Evolutionary conservation across 2,113 vertebrate genomes (phyloP), one percentile per base, ranked within the genome.

Genomic region (Choloepus hoffmanni): DNA sequence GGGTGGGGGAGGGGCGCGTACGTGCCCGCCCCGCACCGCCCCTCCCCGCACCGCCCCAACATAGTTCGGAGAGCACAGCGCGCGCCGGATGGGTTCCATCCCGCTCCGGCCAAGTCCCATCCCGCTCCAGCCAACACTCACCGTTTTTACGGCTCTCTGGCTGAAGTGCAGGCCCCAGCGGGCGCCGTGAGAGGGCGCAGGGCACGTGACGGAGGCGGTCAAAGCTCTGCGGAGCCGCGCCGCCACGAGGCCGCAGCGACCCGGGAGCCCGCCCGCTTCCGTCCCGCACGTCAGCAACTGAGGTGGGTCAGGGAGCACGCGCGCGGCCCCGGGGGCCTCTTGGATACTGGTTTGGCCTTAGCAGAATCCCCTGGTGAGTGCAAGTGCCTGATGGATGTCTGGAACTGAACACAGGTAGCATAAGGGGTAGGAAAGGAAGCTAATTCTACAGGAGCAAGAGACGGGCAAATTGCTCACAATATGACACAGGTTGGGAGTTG

Each of bases 271-370:
- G 58, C 28, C 74, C 55, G 63, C 48, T 6, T 74, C 89, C 58
- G 77, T 77, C 68, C 48, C 24, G 68, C 70, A 96, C 98, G 98
- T 98, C 91, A 97, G 65, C 97, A 65, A n/a, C 43, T 73, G 78
- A 96, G 96, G 65, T 84, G 79, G 83, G 95, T 86, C 94, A 48
- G 65, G n/a, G 93, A 73, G 81, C 91, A 68, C 79, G 82, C 88
- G 19, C 90, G 70, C 43, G 82, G 53, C 26, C 48, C 53, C 2
- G 33, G 62, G 74, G 94, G 95, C 86, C 55, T 18, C 55, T 60
- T 21, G 16, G 58, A 23, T 60, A 60, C 58, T 0, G 21, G 2
- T 23, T 19, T 58, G 55, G 19, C 58, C 58, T 60, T 60, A 60
- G 58, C 58, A 23, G 58, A 60, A 23, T 60, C 58, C 28, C 5